Percentiles rank a stretch among this genome's conserved stretches.
These are phyloP conservation scores for Drosophila ohnishii DNA, from an alignment of 1,140 invertebrate species.

Conservation along the genomic window DNA sequence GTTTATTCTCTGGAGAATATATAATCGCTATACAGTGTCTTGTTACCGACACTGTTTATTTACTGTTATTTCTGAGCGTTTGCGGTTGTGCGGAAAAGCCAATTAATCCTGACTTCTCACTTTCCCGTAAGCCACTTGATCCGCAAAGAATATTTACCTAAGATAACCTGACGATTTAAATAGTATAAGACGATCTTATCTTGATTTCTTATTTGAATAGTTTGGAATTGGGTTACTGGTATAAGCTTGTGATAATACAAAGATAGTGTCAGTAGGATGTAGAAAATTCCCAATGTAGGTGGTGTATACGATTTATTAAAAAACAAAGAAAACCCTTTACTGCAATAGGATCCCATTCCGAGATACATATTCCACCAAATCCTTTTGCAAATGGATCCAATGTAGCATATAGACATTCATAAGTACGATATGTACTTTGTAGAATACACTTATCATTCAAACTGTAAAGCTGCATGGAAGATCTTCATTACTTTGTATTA, in stretches of 20 bases:
- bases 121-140: neutral
- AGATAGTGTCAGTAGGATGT: neutral
- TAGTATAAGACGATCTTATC: conserved; percentile 7
- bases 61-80: neutral
- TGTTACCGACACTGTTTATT: conserved; percentile 4
- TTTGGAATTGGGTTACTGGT: conserved; percentile 6
- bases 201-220: neutral
- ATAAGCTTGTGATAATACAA: neutral
- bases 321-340: no score
- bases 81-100: neutral
- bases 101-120: neutral
- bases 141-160: neutral
- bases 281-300: neutral
- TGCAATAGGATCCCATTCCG: neutral
- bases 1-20: neutral
- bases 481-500: conserved; percentile 7
- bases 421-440: neutral
- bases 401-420: neutral
- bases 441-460: conserved; percentile 6
- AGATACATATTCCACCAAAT: neutral
- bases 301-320: neutral
- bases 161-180: neutral
- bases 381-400: neutral
- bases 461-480: neutral
- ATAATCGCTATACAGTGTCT: neutral